These are phyloP conservation scores for Dorcus parallelipipedus DNA, from an alignment of 2,888 invertebrate species.

Conservation along the genomic window DNA sequence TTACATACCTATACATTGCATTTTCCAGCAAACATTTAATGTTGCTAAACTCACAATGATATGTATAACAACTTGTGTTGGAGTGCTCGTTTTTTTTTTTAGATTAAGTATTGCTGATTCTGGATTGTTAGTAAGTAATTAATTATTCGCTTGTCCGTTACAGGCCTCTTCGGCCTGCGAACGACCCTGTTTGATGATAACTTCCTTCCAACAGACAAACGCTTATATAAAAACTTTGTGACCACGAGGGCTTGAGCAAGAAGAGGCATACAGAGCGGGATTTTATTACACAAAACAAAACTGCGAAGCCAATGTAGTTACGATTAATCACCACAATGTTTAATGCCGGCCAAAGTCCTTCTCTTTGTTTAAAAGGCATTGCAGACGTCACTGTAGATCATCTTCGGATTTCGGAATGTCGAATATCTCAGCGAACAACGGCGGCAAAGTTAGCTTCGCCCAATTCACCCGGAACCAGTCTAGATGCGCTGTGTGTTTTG, in stretches of 20 bases:
- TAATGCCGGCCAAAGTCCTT: not conserved
- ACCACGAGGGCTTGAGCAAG: slow-evolving; percentile 38
- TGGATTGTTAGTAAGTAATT: slow-evolving; percentile 10
- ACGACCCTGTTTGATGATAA: not conserved
- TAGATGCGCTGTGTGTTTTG: slow-evolving; percentile 78
- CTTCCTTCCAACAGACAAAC: slow-evolving; percentile 6
- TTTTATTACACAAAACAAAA: slow-evolving; percentile 6
- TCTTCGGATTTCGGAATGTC: slow-evolving; percentile 88
- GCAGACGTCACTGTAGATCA: slow-evolving; percentile 51
- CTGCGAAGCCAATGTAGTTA: slow-evolving; percentile 8
- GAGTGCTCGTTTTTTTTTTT: slow-evolving; percentile 4
- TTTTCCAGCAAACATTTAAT: slow-evolving; percentile 16
- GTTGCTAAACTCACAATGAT: slow-evolving; percentile 33
- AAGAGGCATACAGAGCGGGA: slow-evolving; percentile 28
- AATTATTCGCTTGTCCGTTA: slow-evolving; percentile 3
- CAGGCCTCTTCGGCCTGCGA: not conserved
- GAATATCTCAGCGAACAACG: slow-evolving; percentile 94
- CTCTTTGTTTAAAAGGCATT: not conserved
- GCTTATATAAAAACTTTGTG: slow-evolving; percentile 19
- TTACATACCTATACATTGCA: slow-evolving; percentile 30
- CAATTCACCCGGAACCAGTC: slow-evolving; percentile 90
- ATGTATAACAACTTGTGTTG: slow-evolving; percentile 32
- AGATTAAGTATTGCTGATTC: slow-evolving; percentile 12
- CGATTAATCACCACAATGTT: slow-evolving; percentile 7
- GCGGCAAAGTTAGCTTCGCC: slow-evolving; percentile 80